Percentiles rank a stretch among this genome's conserved stretches.
phyloP scores from a whole-genome alignment of 2,888 invertebrate genomes.

The Agrilus cyanescens region DNA sequence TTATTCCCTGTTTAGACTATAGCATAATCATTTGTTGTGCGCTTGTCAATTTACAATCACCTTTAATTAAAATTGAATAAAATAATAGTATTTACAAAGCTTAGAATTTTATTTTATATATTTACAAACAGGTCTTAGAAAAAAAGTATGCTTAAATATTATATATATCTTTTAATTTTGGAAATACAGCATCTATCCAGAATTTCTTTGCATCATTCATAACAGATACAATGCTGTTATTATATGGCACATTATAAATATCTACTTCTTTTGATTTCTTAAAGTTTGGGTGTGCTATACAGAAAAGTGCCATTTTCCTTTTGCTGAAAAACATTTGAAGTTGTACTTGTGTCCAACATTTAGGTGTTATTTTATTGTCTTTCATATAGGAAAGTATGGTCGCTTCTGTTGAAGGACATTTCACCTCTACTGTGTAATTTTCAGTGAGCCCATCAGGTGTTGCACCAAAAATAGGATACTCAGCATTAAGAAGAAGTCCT shows the following conservation, averaged over 20 bases:
- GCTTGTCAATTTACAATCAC: background rate
- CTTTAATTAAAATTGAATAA: constrained; percentile 3
- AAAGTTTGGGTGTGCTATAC: constrained; percentile 12
- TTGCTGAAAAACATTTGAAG: constrained; percentile 14
- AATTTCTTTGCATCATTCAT: no score
- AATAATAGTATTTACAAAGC: constrained; percentile 2
- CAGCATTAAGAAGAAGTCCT: constrained; percentile 2
- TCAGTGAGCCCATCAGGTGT: constrained; percentile 18
- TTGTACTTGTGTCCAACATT: constrained; percentile 14
- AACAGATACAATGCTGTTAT: no score
- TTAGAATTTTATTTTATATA: background rate
- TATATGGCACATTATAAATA: no score
- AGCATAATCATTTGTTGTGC: no score
- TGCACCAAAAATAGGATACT: constrained; percentile 11
- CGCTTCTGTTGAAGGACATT: constrained; percentile 15
- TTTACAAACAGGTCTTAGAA: no score
- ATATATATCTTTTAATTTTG: no score
- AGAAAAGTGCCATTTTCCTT: constrained; percentile 10
- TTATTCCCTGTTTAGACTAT: no score
- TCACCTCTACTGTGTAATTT: constrained; percentile 18
- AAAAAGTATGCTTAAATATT: constrained; percentile 9
- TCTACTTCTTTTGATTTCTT: constrained; percentile 8
- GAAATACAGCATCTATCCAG: no score
- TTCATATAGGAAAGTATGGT: constrained; percentile 10
- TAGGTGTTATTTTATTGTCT: constrained; percentile 7